phyloP scores from a whole-genome alignment of 1,140 invertebrate genomes.

The Vollenhovia emeryi region DNA sequence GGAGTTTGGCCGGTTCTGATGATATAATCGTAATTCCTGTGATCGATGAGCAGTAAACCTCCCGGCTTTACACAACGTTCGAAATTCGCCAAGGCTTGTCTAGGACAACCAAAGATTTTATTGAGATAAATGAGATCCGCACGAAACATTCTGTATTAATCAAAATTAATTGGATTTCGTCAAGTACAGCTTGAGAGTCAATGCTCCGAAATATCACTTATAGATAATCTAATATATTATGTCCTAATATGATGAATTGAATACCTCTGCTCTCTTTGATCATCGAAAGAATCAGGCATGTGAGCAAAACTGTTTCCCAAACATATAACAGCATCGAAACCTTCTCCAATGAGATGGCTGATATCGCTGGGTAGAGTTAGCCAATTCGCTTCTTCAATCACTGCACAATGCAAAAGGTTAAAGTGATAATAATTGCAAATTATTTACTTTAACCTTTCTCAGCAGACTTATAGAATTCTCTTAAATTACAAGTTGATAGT shows the following conservation, averaged over 20 bases:
- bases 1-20: conserved; percentile 91
- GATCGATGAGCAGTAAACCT: conserved; percentile 94
- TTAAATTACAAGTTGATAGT: background rate
- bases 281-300: conserved; percentile 91
- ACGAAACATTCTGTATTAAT: background rate
- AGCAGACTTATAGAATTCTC: background rate
- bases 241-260: background rate
- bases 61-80: conserved; percentile 93
- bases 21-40: conserved; percentile 95
- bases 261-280: conserved; percentile 92
- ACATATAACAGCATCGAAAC: conserved; percentile 94
- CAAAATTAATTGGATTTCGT: background rate
- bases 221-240: conserved; percentile 15
- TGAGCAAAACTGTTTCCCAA: conserved; percentile 96
- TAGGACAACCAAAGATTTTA: conserved; percentile 68
- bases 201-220: background rate
- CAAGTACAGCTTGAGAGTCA: background rate
- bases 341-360: conserved; percentile 86
- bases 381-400: conserved; percentile 94
- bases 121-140: background rate
- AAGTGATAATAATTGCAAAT: background rate
- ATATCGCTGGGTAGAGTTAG: conserved; percentile 90
- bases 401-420: conserved; percentile 82
- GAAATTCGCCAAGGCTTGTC: conserved; percentile 91
- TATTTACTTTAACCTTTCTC: too few species aligned